Evolutionary conservation across 2,797 vertebrate species (phyloP).

Genomic region (Odontamblyopus rebecca): DNA sequence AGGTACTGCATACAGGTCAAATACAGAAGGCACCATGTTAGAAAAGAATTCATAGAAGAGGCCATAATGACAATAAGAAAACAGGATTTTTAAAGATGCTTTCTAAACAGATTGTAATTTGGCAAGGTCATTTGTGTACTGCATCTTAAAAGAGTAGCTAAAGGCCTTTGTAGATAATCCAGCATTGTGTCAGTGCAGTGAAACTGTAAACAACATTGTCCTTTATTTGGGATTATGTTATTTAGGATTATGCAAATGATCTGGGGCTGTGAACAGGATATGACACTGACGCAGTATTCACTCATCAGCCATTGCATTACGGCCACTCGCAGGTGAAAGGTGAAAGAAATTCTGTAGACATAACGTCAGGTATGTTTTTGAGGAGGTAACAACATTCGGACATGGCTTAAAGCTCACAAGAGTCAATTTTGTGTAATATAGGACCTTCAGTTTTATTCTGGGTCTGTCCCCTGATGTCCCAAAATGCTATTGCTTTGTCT

Average conservation of each 20-base stretch:
- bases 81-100: conserved; percentile 16
- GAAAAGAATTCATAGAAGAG: not conserved
- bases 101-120: conserved; percentile 34
- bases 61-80: not conserved
- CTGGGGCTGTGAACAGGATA: conserved; percentile 13
- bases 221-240: conserved; percentile 31
- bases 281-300: not conserved
- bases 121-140: conserved; percentile 35
- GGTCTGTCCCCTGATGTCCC: too few relatives aligned
- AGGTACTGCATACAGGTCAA: not conserved
- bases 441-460: too few relatives aligned
- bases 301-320: not conserved
- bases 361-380: too few relatives aligned
- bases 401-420: too few relatives aligned
- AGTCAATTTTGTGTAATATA: too few relatives aligned
- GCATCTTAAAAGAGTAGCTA: conserved; percentile 26
- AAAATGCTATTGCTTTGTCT: too few relatives aligned
- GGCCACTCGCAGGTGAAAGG: not conserved
- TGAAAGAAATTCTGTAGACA: not conserved
- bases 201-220: conserved; percentile 30
- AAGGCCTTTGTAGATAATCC: conserved; percentile 38
- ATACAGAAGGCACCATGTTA: not conserved
- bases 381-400: too few relatives aligned
- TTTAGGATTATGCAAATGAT: conserved; percentile 27
- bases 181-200: conserved; percentile 25